Evolutionary conservation across 2,113 vertebrate genomes (phyloP).

Genomic region (Nesoenas mayeri): DNA sequence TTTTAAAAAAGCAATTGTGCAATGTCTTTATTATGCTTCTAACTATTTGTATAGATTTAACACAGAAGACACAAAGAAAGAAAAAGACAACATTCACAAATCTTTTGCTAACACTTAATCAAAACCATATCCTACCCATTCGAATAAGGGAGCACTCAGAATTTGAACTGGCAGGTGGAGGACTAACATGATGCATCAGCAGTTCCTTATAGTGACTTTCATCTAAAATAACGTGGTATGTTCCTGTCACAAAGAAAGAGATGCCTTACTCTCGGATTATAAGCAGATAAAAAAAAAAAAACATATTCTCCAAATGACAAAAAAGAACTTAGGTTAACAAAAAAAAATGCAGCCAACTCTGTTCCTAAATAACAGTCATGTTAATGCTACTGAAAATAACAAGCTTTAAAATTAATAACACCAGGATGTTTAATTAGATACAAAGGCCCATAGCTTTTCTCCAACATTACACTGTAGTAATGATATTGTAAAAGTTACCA

Average conservation of each 20-base stretch:
- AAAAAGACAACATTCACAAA: neutral
- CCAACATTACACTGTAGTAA: neutral
- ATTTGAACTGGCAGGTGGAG: constrained; percentile 88
- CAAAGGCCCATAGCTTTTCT: neutral
- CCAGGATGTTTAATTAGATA: neutral
- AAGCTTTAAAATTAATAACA: neutral
- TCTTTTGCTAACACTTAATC: neutral
- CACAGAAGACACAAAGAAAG: neutral
- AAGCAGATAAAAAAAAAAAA: neutral
- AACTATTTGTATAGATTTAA: neutral
- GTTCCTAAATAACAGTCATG: neutral
- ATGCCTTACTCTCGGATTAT: neutral
- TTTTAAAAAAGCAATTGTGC: neutral
- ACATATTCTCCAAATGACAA: neutral
- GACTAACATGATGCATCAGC: constrained; percentile 89
- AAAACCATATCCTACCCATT: constrained; percentile 84
- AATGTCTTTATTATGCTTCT: neutral
- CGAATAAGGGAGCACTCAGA: constrained; percentile 97
- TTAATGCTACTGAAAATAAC: neutral
- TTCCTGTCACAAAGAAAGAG: constrained; percentile 68
- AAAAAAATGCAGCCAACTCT: neutral
- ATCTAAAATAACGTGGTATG: constrained; percentile 94
- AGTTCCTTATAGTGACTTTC: constrained; percentile 95
- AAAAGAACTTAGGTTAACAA: neutral
- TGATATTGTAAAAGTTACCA: neutral